Evolutionary conservation across 2,888 invertebrate species (phyloP), one percentile per base, ranked within the genome.

Genomic region (Ctenicera cuprea): DNA sequence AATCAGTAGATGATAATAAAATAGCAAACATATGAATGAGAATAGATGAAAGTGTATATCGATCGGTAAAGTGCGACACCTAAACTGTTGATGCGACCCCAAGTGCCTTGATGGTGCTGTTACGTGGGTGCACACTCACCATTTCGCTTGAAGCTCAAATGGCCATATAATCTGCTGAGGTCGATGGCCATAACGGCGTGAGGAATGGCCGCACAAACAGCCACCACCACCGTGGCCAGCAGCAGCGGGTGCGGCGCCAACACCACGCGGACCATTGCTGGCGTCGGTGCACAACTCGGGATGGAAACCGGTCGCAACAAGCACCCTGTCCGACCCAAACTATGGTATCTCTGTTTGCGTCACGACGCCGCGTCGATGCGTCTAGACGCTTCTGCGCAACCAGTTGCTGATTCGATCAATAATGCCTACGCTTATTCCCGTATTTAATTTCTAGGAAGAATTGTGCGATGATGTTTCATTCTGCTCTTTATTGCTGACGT

Each of bases 81-180:
- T 30, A 30, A 33, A 48, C 59, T 68, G 45, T 70, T 70, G 62
- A 70, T 62, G 26, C 14, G 20, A 45, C 11, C 14, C 33, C 30
- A 61, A 41, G 61, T 22, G 30, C 61, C 38, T 37, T 22, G 33
- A 7, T n/a, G n/a, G n/a, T n/a, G n/a, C n/a, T 16, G 59, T 18
- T 38, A 20, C 33, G 38, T 59, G 57, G 16, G 30, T 71, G 26
- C 62, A 52, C 64, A 87, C 91, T 91, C 83, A 94, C 94, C 93
- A 80, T 92, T 91, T 80, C 94, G 88, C 85, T 94, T 94, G 76
- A 91, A 89, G 83, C 91, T 91, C 79, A 91, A 88, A 85, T 95
- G 95, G 16, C 94, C 95, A 83, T 95, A 95, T 71, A 95, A 91
- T 77, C 93, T 91, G 87, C 93, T 94, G 81, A 95, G 90, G 89